A percentile compares a stretch with the other conserved stretches of the same genome.
Conservation (phyloP, 2,797 vertebrate genomes). For the Phaenicophaeus curvirostris region DNA sequence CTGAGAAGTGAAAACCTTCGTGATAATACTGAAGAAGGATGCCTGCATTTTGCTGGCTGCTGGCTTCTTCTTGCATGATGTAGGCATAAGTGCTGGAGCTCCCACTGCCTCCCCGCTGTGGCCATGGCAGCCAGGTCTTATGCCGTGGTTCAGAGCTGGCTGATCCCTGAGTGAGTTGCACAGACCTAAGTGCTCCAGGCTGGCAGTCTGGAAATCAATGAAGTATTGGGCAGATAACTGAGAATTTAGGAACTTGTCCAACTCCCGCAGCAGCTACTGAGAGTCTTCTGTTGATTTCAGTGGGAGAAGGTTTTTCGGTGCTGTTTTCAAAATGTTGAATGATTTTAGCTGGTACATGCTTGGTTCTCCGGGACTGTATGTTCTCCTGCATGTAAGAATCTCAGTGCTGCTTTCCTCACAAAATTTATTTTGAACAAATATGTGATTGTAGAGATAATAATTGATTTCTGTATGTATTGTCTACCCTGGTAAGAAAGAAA, state of each 20-base stretch:
- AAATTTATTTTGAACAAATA: neutral
- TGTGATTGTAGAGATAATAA: neutral
- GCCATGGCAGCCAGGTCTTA: neutral
- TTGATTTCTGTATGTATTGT: neutral
- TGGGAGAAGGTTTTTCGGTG: neutral
- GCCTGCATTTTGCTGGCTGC: neutral
- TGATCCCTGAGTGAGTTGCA: fast-evolving
- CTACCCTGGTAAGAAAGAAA: neutral
- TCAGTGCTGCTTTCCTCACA: neutral
- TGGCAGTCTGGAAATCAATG: neutral
- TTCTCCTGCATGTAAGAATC: neutral
- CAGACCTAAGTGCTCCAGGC: neutral
- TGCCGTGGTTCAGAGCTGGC: neutral
- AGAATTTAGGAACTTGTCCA: neutral
- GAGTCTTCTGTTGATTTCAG: neutral
- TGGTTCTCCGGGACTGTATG: neutral
- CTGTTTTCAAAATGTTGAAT: neutral
- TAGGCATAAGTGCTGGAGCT: neutral
- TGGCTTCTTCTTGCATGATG: neutral
- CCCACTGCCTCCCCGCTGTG: fast-evolving
- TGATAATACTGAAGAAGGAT: neutral
- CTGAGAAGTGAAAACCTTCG: neutral
- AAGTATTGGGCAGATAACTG: neutral
- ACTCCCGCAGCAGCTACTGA: neutral
- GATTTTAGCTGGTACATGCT: neutral